Conservation (phyloP, 2,888 invertebrate genomes). For the Spisula subtruncata region DNA sequence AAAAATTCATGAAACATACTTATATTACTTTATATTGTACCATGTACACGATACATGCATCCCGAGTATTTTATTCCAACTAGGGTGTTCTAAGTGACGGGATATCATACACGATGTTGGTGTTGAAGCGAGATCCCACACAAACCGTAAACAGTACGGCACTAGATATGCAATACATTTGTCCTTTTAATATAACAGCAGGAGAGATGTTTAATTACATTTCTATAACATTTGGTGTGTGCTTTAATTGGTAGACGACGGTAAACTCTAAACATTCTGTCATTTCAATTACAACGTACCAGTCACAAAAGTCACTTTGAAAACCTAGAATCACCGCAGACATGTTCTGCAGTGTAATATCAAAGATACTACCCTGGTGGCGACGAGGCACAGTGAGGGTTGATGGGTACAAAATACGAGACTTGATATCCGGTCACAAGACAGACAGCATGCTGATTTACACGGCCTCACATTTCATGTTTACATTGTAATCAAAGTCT, state of each 20-base stretch:
- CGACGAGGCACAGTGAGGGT: background rate
- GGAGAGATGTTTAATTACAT: constrained; percentile 14
- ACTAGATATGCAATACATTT: background rate
- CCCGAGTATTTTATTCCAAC: no score
- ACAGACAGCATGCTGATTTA: background rate
- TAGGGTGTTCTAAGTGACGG: no score
- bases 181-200: background rate
- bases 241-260: constrained; percentile 15
- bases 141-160: background rate
- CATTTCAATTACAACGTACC: constrained; percentile 33
- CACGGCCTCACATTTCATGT: background rate
- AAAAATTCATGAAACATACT: no score
- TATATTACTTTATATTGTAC: no score
- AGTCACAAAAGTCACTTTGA: constrained; percentile 29
- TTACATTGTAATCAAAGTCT: constrained; percentile 15
- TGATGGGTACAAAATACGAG: background rate
- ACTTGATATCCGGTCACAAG: background rate
- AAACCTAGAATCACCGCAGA: background rate
- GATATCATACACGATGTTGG: background rate
- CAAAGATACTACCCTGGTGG: background rate
- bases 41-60: no score
- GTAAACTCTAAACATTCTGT: constrained; percentile 3
- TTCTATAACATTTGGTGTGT: background rate
- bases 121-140: background rate
- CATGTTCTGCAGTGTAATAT: background rate